phyloP scores from a whole-genome alignment of 2,888 invertebrate genomes.

The Myathropa florea region DNA sequence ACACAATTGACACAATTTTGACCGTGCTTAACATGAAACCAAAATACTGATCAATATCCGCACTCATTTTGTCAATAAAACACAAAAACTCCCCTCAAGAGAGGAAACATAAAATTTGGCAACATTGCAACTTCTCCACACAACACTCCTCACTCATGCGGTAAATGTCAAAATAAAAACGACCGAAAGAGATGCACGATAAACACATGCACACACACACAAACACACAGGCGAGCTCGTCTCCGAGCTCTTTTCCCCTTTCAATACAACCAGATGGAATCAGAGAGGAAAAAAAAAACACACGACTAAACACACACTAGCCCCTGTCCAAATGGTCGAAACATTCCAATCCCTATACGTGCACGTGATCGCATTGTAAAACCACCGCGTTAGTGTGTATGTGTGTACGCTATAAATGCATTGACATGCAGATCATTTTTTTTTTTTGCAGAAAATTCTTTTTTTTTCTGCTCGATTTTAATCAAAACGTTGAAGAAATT shows the following conservation, averaged over 20 bases:
- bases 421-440: slow-evolving; percentile 60
- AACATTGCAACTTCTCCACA: slow-evolving; percentile 55
- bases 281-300: background rate
- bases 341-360: slow-evolving; percentile 65
- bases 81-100: background rate
- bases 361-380: slow-evolving; percentile 48
- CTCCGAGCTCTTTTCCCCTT: slow-evolving; percentile 20
- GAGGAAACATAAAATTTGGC: slow-evolving; percentile 55
- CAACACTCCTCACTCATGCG: slow-evolving; percentile 9
- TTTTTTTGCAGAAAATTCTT: slow-evolving; percentile 56
- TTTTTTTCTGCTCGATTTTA: slow-evolving; percentile 28
- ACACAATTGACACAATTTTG: too few species aligned
- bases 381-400: background rate
- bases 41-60: background rate
- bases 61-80: slow-evolving; percentile 26
- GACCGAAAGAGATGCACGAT: slow-evolving; percentile 35
- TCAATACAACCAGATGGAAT: background rate
- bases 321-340: slow-evolving; percentile 55
- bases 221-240: background rate
- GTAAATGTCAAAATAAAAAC: slow-evolving; percentile 66
- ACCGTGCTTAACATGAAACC: background rate
- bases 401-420: slow-evolving; percentile 66
- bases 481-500: slow-evolving; percentile 31
- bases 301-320: slow-evolving; percentile 29
- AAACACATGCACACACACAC: slow-evolving; percentile 30